Conservation (phyloP, 2,113 vertebrate genomes). For the Hypanus sabinus region DNA sequence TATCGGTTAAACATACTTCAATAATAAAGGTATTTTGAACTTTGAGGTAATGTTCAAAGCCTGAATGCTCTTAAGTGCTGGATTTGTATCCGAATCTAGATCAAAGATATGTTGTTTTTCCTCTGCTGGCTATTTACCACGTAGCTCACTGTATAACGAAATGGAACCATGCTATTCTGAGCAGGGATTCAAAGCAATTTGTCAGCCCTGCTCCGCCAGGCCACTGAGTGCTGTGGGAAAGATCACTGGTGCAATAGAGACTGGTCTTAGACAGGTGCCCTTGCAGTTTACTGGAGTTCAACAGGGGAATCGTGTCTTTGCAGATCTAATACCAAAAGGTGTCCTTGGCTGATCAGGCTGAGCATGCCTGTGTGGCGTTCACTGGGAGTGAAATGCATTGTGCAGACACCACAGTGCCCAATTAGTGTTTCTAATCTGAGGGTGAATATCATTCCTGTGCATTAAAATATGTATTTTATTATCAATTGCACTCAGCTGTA, state of each 20-base stretch:
- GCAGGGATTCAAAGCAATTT: neutral
- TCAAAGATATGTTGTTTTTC: neutral
- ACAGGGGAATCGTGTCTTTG: neutral
- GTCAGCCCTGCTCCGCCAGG: neutral
- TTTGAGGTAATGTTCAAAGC: neutral
- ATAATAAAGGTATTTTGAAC: too few relatives aligned
- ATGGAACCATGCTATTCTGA: neutral
- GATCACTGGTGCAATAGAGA: neutral
- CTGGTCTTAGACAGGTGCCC: neutral
- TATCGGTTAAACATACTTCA: too few relatives aligned
- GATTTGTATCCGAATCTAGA: neutral
- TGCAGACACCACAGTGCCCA: too few relatives aligned
- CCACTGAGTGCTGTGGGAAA: neutral
- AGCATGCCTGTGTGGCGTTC: too few relatives aligned
- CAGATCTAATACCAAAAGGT: neutral
- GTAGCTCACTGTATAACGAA: neutral
- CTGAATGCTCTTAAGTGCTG: neutral
- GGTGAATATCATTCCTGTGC: too few relatives aligned
- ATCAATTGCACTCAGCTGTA: neutral
- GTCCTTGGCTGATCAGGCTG: too few relatives aligned
- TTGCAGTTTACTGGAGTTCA: neutral
- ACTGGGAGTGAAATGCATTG: too few relatives aligned
- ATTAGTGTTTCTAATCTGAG: too few relatives aligned
- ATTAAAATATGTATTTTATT: neutral
- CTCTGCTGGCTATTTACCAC: neutral